Percentiles rank a stretch among this genome's conserved stretches.
Evolutionary conservation across 2,888 invertebrate species (phyloP).

Genomic region (Caenorhabditis doughertyi): DNA sequence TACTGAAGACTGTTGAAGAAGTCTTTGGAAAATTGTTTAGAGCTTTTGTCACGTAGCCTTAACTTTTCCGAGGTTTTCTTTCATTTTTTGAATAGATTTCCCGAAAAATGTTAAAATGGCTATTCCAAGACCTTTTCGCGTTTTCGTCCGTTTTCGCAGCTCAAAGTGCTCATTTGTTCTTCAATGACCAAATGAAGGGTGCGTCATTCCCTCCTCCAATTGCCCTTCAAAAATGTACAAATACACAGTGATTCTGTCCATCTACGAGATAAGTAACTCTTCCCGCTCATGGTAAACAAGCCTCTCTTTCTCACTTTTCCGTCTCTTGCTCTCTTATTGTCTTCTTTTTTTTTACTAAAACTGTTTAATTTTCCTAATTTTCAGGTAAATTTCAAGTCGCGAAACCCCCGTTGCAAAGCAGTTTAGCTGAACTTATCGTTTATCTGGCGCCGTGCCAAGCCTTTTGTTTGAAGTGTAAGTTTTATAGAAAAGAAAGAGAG

Average conservation of each 20-base stretch:
- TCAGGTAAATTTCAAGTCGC: constrained; percentile 50
- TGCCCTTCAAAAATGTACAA: constrained; percentile 32
- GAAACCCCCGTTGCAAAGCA: constrained; percentile 14
- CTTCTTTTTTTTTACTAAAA: background rate
- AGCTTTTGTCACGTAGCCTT: too few species aligned
- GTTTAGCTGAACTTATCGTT: constrained; percentile 19
- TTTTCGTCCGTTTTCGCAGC: background rate
- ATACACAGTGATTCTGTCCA: constrained; percentile 19
- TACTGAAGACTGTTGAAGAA: too few species aligned
- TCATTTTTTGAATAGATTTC: too few species aligned
- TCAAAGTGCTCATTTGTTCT: background rate
- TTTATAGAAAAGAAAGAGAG: background rate
- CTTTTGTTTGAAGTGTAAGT: constrained; percentile 11
- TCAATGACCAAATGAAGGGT: background rate
- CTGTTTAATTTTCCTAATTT: constrained; percentile 8
- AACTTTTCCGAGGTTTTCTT: too few species aligned
- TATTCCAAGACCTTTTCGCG: too few species aligned
- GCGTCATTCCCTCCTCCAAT: constrained; percentile 20
- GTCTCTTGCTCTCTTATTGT: background rate
- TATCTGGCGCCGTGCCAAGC: constrained; percentile 45
- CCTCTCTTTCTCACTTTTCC: constrained; percentile 20
- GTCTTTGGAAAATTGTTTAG: too few species aligned
- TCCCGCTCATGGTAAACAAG: constrained; percentile 33
- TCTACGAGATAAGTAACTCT: constrained; percentile 37
- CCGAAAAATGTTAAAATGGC: too few species aligned